A percentile compares a stretch with the other conserved stretches of the same genome.
Evolutionary conservation across 2,113 vertebrate species (phyloP).

Genomic region (Chlamydotis undulata): DNA sequence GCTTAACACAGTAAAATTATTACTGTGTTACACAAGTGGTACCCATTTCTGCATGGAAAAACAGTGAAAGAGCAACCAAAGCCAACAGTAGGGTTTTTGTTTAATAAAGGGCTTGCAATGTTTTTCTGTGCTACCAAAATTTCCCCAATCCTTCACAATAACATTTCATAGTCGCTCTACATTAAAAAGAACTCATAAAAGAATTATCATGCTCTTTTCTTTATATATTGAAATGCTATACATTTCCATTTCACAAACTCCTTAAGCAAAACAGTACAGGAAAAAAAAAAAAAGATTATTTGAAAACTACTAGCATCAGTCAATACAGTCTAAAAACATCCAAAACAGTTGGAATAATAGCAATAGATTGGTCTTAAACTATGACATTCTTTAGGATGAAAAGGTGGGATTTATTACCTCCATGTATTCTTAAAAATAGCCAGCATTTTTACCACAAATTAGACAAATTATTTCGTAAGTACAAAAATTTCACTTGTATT

Average conservation of each 20-base stretch:
- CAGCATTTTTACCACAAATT: neutral
- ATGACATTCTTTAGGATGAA: neutral
- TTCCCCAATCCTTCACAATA: neutral
- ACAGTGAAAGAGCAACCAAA: neutral
- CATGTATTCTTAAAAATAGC: neutral
- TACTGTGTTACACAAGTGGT: neutral
- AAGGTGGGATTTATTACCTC: neutral
- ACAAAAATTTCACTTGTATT: neutral
- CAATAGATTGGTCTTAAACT: neutral
- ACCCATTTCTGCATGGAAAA: neutral
- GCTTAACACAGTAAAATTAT: slow-evolving; percentile 10
- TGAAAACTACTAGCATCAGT: neutral
- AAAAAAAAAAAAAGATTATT: neutral
- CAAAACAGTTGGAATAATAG: neutral
- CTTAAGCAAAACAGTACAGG: neutral
- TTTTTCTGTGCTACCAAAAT: neutral
- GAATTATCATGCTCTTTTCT: neutral
- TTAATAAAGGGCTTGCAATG: neutral
- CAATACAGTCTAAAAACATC: neutral
- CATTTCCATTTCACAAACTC: neutral
- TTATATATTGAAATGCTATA: neutral
- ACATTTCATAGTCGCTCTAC: neutral
- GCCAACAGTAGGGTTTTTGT: neutral
- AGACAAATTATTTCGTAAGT: neutral
- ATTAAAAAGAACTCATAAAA: neutral